These are phyloP conservation scores for Epizoanthus stellaris DNA, from an alignment of 92 coral and sea anemone genomes.

Conservation along the genomic window DNA sequence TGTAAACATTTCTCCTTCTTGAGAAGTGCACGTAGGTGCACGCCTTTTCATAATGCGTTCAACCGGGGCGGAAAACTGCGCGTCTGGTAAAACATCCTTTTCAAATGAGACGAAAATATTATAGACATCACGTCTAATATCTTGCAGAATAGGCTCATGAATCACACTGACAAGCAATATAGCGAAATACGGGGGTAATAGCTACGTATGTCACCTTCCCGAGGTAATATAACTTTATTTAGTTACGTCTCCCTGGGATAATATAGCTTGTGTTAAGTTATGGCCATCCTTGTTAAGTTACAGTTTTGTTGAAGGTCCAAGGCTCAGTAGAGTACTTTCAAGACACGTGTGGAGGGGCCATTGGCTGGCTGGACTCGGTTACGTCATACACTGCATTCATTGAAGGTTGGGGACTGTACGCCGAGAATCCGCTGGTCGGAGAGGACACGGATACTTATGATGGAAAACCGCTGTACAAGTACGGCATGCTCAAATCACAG, in stretches of 20 bases:
- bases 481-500: conserved; percentile 97
- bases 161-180: too few species aligned
- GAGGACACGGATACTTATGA: conserved; percentile 79
- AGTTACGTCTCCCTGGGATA: background rate
- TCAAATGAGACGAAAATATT: too few species aligned
- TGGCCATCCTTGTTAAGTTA: background rate
- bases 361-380: conserved; percentile 77
- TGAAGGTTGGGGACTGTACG: conserved; percentile 98
- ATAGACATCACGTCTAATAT: too few species aligned
- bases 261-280: background rate
- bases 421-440: conserved; percentile 87
- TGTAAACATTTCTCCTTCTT: too few species aligned
- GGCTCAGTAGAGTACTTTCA: conserved; percentile 83
- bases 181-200: too few species aligned
- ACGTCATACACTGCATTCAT: conserved; percentile 84
- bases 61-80: too few species aligned
- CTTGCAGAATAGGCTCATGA: too few species aligned
- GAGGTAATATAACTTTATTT: background rate
- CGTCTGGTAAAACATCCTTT: too few species aligned
- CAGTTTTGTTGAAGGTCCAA: conserved; percentile 65
- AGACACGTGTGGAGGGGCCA: conserved; percentile 85
- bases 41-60: too few species aligned
- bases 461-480: conserved; percentile 84
- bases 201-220: too few species aligned
- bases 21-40: too few species aligned